Base-by-base conservation (phyloP, 1,140 invertebrate genomes). In the Aphelinus certus region DNA sequence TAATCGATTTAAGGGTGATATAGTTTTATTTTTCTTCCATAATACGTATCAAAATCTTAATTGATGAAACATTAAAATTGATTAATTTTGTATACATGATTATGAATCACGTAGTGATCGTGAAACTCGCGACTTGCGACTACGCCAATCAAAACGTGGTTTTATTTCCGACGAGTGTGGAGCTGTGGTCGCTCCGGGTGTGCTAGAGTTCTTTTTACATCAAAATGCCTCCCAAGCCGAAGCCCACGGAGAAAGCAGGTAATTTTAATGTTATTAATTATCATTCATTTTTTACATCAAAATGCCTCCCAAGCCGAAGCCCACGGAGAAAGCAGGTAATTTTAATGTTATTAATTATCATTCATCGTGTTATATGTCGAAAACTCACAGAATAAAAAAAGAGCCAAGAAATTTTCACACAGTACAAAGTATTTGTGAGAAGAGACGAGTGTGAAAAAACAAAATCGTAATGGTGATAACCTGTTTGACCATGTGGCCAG, bases 151-250 rank as follows among this genome's bases (percentile, higher is more conserved):
- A 26, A 26, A 26, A 26, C 26, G 26, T 26, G 26, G 26, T 26
- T 26, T 26, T 26, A 26, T 26, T 26, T 26, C 26, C 26, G 26
- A 26, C 26, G 26, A 26, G 51, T 53, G 57, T 57, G 9, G n/a
- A 49, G 3, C 5, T 3, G 7, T 7, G 26, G 26, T 26, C 26
- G 26, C 26, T 26, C 26, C 26, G 26, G 26, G 26, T 26, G 26
- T 26, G 26, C 43, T 77, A n/a, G 55, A n/a, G 53, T 71, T 79
- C 77, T 87, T 87, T 88, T 87, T 57, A 65, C 83, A 83, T 79
- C 83, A 91, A 91, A 87, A 92, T 92, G 91, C 91, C 91, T 86
- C 91, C 91, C 73, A 92, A 92, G 87, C 88, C 91, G 82, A 90
- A 90, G 80, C 84, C 89, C 60, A 88, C 90, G 81, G 91, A 92